Evolutionary conservation across 2,113 vertebrate genomes (phyloP), one percentile per base, ranked within the genome.

Genomic region (Morone saxatilis): DNA sequence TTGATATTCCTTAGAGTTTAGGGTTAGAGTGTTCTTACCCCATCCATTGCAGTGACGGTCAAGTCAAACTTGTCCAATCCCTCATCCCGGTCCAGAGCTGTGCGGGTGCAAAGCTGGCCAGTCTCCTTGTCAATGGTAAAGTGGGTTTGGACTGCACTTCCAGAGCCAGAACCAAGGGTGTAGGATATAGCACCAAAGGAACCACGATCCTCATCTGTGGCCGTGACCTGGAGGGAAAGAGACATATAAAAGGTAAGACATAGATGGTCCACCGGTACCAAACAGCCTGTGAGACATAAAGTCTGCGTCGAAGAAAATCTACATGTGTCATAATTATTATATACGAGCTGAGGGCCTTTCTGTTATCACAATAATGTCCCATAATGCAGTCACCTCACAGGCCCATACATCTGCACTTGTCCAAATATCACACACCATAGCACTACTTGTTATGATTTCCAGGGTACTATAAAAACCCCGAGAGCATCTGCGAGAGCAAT

Each of bases 181-280:
- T 99, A 99, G 71, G 96, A 95, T 17, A 99, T 86, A 19, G 95
- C 78, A 13, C 98, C 97, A 43, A 98, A 97, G 0, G 94, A 91
- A 13, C 98, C 97, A 0, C 97, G 96, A 78, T 99, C 98, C 1
- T 96, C 96, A 0, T 99, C 98, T 1, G 96, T 96, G 57, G 98
- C 98, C 0, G 95, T 96, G 59, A 99, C 96, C 98, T 99, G 92
- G 7, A 78, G 81, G 86, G 80, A 83, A 85, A 89, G 22, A 92
- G 22, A 88, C 60, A 56, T 10, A 47, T 47, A 47, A 11, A n/a
- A 54, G 71, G 48, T 78, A 50, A 87, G 74, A 84, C 25, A 53
- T 16, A 36, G 65, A 76, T 6, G 57, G 65, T 84, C 83, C 66
- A 62, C 1, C 16, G 22, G 41, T 48, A 41, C 76, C 81, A 82